Evolutionary conservation across 2,888 invertebrate species (phyloP), one percentile per base, ranked within the genome.

Genomic region (Aproaerema taeniolella): DNA sequence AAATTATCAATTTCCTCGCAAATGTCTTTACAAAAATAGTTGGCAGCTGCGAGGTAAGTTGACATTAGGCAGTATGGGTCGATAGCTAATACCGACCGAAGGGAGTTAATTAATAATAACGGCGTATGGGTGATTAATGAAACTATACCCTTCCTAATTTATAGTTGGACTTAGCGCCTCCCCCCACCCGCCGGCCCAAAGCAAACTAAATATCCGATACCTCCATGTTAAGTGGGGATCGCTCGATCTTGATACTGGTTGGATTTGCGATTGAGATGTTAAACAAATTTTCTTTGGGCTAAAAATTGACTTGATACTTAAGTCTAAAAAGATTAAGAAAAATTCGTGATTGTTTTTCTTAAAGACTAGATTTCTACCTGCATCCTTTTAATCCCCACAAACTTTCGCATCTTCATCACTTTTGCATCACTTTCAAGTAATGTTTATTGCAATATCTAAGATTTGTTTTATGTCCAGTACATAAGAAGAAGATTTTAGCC

Each of bases 161-260:
- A 86, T 86, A 86, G 86, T 86, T 86, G 85, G 86, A 86, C 85
- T 85, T 86, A 85, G 75, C 72, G 65, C 70, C 58, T 74, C 53
- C 74, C 53, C 73, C 30, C 54, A 67, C 60, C 61, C 67, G 55
- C 61, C 66, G 76, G 79, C 79, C 82, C 81, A 83, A 82, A 85
- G 83, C 85, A 86, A 86, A 86, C 85, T 86, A 86, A 85, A 86
- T 85, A 86, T 86, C 86, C 85, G 82, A 86, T 86, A 86, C 85
- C 82, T 81, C 80, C 75, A 71, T 72, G 66, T 67, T 57, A 46
- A 62, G 49, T 53, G 38, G 9, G 44, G 67, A 63, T 25, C 10
- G 2, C 40, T 0, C 0, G 2, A 34, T 46, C 38, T 76, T 74
- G 71, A 66, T 70, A 62, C 59, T 11, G 11, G 4, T 9, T 17